Evolutionary conservation across 2,888 invertebrate genomes (phyloP), one percentile per base, ranked within the genome.

Genomic region (Caenorhabditis macrosperma): DNA sequence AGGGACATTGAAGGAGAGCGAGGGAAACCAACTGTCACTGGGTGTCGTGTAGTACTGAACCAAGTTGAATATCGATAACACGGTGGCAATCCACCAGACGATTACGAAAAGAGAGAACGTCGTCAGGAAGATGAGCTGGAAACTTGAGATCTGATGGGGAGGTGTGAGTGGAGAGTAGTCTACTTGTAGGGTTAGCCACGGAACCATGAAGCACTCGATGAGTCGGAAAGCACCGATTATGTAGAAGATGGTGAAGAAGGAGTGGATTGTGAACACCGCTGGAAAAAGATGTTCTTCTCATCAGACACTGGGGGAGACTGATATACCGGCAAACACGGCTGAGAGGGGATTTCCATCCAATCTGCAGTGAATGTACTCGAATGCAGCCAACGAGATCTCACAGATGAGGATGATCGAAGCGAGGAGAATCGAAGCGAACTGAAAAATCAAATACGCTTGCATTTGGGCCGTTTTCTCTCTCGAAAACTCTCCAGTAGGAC

Each of bases 21-120:
- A 33, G 46, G 9, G 10, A 30, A 17, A 22, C 17, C 26, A 20
- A 80, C 79, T 26, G 12, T 75, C 50, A 71, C 48, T 71, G 30
- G 35, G 9, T 41, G 69, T 50, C 1, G 68, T 55, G 38, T 71
- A 71, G 52, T 84, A 84, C 33, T 74, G 46, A 4, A 84, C 81
- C 7, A 84, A 54, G 46, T 81, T 82, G 63, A 84, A 84, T 7
- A 79, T 38, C 2, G 82, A 60, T n/a, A 84, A 50, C 10, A 84
- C 30, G 2, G 84, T 81, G 2, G 81, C 82, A 20, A 84, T 82
- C 84, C 84, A 84, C 84, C 84, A 84, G 20, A 82, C 76, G 46
- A 84, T 78, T 1, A 79, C 68, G n/a, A 84, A 79, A 10, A 84
- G 59, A 1, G 77, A 57, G 24, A 80, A 66, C 9, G 76, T 74